These are phyloP conservation scores for Dryoscopus gambensis DNA, from an alignment of 2,113 vertebrate species.

Conservation along the genomic window DNA sequence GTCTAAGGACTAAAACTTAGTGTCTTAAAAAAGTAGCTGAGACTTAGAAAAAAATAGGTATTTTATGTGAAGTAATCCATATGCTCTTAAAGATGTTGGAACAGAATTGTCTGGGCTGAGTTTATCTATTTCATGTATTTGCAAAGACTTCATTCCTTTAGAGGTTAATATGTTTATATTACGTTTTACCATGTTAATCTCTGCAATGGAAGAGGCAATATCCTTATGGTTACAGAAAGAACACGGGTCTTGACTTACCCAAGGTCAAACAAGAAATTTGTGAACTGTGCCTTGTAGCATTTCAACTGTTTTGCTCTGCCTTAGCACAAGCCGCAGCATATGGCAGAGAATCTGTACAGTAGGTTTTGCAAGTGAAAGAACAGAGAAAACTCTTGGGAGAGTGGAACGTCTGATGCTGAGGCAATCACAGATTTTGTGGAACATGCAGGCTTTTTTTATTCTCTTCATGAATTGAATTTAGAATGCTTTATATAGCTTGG, in stretches of 20 bases:
- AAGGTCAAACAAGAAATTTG: not conserved
- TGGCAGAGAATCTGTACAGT: not conserved
- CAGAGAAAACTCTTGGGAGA: not conserved
- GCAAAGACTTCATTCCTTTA: not conserved
- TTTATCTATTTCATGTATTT: not conserved
- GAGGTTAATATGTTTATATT: not conserved
- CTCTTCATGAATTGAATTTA: constrained; percentile 13
- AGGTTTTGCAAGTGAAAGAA: constrained; percentile 25
- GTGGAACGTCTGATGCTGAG: constrained; percentile 7
- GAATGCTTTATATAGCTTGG: not conserved
- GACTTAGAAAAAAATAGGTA: not conserved
- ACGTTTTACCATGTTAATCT: not conserved
- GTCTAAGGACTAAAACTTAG: not conserved
- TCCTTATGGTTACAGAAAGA: not conserved
- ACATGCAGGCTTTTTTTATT: constrained; percentile 6
- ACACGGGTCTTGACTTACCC: not conserved
- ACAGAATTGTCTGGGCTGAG: not conserved
- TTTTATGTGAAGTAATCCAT: not conserved
- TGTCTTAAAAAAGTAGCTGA: not conserved
- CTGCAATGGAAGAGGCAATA: not conserved
- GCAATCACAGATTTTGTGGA: constrained; percentile 22
- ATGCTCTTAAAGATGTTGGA: not conserved
- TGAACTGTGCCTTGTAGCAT: not conserved
- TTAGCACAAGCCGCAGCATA: constrained; percentile 15
- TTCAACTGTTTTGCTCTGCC: not conserved